Evolutionary conservation across 2,888 invertebrate genomes (phyloP), one percentile per base, ranked within the genome.

Genomic region (Dinocampus coccinellae): DNA sequence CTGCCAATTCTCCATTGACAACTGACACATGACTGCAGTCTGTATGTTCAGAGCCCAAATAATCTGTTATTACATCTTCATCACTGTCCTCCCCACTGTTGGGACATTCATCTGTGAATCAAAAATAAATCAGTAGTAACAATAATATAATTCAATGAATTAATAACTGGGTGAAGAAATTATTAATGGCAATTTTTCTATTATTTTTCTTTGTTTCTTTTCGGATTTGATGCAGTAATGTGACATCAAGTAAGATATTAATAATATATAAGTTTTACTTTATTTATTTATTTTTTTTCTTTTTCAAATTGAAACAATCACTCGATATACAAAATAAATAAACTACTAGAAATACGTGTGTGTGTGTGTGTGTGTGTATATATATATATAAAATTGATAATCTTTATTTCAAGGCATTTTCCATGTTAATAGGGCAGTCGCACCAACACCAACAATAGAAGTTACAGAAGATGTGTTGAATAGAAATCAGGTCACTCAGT

Each of bases 51-150:
- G 82, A 80, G 70, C 87, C 83, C 84, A 92, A 90, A 88, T 93
- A 93, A 87, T 93, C 93, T 53, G 93, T 93, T 87, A 93, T 92
- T 89, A 93, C 92, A 92, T 94, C 93, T 87, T 93, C 93, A 88
- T 93, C 93, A 88, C 93, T 93, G 88, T 93, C 93, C 70, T 92
- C 91, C 71, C 91, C 92, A 88, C 92, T 92, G 82, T 90, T 90
- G 75, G 90, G 90, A 84, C 92, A 92, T 88, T 93, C 93, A 90
- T 93, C 93, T 92, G 88, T 1, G 73, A 79, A 70, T 26, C 36
- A 66, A 33, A 24, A 65, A 52, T 4, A 66, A 58, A 60, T 42
- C 57, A 57, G 20, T 61, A 24, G 6, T 42, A 33, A 13, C 47
- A 29, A n/a, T 47, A 16, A 24, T 62, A 34, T 10, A 11, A 29